Conservation (phyloP, 2,113 vertebrate genomes). For the Miniopterus natalensis region DNA sequence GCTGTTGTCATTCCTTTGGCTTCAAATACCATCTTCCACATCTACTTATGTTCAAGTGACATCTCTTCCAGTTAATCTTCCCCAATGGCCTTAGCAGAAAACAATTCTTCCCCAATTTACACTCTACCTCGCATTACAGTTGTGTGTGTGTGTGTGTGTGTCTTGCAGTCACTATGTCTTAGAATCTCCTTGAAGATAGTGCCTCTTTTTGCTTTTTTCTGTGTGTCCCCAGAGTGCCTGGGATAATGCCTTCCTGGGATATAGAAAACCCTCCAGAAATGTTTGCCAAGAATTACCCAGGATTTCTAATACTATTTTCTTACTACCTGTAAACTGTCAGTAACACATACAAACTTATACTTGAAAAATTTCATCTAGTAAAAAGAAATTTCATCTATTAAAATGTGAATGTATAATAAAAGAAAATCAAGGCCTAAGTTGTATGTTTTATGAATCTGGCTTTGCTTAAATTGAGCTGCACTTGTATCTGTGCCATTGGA, state of each 20-base stretch:
- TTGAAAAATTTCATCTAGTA: neutral
- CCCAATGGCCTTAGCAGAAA: neutral
- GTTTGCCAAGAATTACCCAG: neutral
- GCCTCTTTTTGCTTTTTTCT: neutral
- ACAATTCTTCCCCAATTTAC: neutral
- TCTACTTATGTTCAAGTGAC: neutral
- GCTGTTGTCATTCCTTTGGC: neutral
- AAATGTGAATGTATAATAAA: neutral
- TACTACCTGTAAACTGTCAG: neutral
- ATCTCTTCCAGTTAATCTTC: neutral
- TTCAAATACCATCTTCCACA: neutral
- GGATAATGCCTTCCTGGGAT: neutral
- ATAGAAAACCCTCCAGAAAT: neutral
- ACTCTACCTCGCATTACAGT: neutral
- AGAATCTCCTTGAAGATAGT: neutral
- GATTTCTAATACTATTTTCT: neutral
- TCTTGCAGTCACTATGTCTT: neutral
- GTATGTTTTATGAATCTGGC: neutral
- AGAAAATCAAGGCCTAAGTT: neutral
- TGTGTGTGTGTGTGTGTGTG: neutral
- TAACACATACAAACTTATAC: neutral
- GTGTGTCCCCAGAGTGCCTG: neutral
- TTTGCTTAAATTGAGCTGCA: neutral
- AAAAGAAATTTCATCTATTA: neutral
- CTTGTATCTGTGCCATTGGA: neutral